Evolutionary conservation across 2,888 invertebrate genomes (phyloP), one percentile per base, ranked within the genome.

Genomic region (Chrysolina oricalcia): DNA sequence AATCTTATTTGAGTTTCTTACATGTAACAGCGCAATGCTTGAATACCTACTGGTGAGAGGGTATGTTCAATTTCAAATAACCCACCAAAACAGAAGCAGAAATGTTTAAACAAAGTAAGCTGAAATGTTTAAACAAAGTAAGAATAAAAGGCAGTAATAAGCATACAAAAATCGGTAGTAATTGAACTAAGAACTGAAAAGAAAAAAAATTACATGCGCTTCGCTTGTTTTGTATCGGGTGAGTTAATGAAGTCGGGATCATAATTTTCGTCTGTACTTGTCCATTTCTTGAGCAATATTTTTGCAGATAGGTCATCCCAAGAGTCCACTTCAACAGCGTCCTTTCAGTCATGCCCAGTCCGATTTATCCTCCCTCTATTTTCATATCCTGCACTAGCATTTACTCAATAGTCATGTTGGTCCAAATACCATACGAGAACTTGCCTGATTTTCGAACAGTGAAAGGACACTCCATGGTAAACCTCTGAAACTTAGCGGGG

Each of bases 371-470:
- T n/a, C 83, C 82, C 53, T 9, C 35, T n/a, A 73, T 75, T 75
- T 86, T 83, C 79, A 85, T 83, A n/a, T 73, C 67, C 64, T 81
- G 67, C 83, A 86, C 87, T 5, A 86, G 64, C 0, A 75, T 73
- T 75, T 87, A 86, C 65, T 88, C 86, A n/a, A 87, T 87, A 8
- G 80, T 84, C 82, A 83, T 82, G 77, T 86, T 85, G 5, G 82
- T 72, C 77, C 74, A 74, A 50, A 66, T 73, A 8, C 72, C 72
- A n/a, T n/a, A n/a, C n/a, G n/a, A n/a, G n/a, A n/a, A n/a, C n/a
- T n/a, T n/a, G n/a, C n/a, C n/a, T n/a, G n/a, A n/a, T n/a, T n/a
- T n/a, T n/a, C n/a, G n/a, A n/a, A n/a, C n/a, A n/a, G n/a, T n/a
- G n/a, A n/a, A n/a, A n/a, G n/a, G n/a, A n/a, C n/a, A n/a, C n/a